Conservation (phyloP, 2,888 invertebrate genomes). For the Andrena hattorfiana region DNA sequence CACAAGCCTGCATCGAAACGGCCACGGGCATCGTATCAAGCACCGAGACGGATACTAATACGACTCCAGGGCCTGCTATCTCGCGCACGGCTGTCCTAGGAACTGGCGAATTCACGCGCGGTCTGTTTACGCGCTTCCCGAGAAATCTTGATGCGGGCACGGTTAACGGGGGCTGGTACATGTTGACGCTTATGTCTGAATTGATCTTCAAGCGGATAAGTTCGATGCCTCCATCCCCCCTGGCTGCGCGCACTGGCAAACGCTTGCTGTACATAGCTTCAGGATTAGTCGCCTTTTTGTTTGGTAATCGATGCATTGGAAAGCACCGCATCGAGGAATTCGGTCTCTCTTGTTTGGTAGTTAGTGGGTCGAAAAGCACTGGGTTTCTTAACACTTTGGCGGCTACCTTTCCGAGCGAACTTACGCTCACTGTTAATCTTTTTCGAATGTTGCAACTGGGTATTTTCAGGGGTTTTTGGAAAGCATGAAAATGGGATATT, state of each 20-base stretch:
- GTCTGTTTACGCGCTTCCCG: conserved; percentile 36
- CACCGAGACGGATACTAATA: conserved; percentile 41
- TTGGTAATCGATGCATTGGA: not conserved
- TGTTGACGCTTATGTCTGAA: conserved; percentile 13
- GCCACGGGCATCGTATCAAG: conserved; percentile 24
- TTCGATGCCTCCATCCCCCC: not conserved
- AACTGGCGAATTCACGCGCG: conserved; percentile 39
- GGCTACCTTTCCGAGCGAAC: no score
- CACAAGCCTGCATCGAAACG: conserved; percentile 47
- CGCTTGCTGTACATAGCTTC: not conserved
- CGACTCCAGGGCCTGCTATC: conserved; percentile 26
- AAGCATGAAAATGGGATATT: no score
- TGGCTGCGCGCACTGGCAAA: not conserved
- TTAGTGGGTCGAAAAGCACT: no score
- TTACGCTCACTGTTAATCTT: no score
- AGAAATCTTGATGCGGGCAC: conserved; percentile 10
- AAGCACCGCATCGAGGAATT: not conserved
- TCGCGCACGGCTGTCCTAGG: not conserved
- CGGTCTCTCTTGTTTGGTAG: no score
- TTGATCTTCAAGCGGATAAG: conserved; percentile 10
- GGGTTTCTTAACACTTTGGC: no score
- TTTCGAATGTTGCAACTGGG: no score
- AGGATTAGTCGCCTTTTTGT: not conserved
- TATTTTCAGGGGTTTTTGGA: no score
- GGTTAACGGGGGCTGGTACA: not conserved